Base-by-base conservation (phyloP, 2,797 vertebrate species). In the Monodelphis domestica region DNA sequence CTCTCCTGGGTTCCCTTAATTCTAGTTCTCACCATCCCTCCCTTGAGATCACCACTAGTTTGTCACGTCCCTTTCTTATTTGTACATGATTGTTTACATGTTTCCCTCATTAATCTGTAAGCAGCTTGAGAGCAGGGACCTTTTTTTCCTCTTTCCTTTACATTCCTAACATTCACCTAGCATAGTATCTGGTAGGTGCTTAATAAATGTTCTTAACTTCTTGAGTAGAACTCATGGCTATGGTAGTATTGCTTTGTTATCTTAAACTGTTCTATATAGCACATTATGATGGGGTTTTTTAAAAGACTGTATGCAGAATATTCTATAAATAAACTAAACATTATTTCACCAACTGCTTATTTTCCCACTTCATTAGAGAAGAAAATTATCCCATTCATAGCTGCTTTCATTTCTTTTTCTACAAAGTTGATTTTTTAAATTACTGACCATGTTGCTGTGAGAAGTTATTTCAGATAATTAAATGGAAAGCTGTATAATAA, bases 301-400 rank as follows among this genome's bases (percentile, higher is more conserved):
- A 51, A 15, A 53, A 88, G 91, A 54, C 52, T 89, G 12, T 33
- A 54, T 93, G 54, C 38, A 92, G 95, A 89, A 88, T 88, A 78
- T 52, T 91, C 91, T 91, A 70, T 90, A 90, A 93, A 92, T 96
- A 96, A 78, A 53, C 57, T 92, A 87, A 96, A 89, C 53, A 90
- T 89, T 28, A 78, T 33, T 94, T 92, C 29, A 87, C 56, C 6
- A 96, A 91, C 59, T 94, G 89, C 56, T 95, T 94, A 96, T 95
- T 97, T 97, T 94, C 59, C 51, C 95, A 89, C 89, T 95, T 94
- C 92, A 91, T 96, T 95, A 96, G 92, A 92, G 91, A 95, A 91
- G 94, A 95, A 95, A 96, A 96, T 97, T 87, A 94, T 15, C 54
- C 94, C 89, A 96, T 96, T 96, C 93, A 92, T 78, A 94, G 93